Percentiles rank a stretch among this genome's conserved stretches.
These are phyloP conservation scores for Styela clava DNA, from an alignment of 23 tunicate genomes.

Conservation along the genomic window DNA sequence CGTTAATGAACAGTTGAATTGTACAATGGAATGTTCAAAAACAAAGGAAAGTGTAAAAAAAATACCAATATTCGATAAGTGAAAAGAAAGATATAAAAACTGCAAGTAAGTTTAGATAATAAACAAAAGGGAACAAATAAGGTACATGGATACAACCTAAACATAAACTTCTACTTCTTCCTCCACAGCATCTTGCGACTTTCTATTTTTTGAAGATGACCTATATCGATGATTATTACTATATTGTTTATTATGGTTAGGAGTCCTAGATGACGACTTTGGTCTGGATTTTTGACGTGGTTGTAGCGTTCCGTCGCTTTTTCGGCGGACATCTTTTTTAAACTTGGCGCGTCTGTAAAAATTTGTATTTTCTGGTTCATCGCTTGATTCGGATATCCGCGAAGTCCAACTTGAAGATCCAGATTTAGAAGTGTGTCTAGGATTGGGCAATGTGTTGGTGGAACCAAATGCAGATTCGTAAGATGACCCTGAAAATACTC, in stretches of 20 bases:
- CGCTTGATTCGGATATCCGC: conserved; percentile 25
- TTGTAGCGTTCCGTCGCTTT: not conserved
- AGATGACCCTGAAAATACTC: not conserved
- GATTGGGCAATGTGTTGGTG: not conserved
- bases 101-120: no score
- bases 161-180: conserved; percentile 16
- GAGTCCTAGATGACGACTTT: conserved; percentile 11
- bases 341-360: conserved; percentile 10
- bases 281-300: not conserved
- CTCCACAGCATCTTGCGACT: not conserved
- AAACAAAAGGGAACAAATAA: no score
- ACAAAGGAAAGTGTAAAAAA: no score
- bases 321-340: not conserved
- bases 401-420: not conserved
- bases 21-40: no score
- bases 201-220: not conserved
- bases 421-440: not conserved
- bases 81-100: no score
- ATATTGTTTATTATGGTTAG: not conserved
- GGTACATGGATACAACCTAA: not conserved
- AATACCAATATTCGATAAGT: no score
- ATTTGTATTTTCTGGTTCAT: conserved; percentile 34
- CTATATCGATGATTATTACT: not conserved
- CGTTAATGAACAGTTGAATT: no score
- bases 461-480: not conserved